Evolutionary conservation across 2,797 vertebrate species (phyloP), one percentile per base, ranked within the genome.

Genomic region (Melanotaenia maccullochi): DNA sequence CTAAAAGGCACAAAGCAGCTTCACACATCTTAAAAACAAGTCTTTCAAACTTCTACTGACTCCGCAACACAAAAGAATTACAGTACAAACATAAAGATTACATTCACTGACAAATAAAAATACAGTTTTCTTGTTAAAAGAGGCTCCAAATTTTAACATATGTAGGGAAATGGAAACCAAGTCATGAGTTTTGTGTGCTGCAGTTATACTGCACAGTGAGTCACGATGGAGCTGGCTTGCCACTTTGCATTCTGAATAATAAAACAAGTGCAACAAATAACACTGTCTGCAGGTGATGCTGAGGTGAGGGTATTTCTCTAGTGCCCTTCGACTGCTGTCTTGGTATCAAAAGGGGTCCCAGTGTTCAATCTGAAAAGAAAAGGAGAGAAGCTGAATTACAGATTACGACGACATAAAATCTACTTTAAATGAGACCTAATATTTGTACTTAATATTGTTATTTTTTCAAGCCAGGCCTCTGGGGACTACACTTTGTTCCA

Each of bases 301-400:
- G 85, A 71, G 75, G 74, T 68, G 65, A 62, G 18, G 73, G 33
- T n/a, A 63, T 62, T 60, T 61, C 70, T 86, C 77, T 90, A 93
- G 84, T 93, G 92, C 11, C 94, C 94, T 70, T 94, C 94, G 64
- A 95, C 93, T 55, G 93, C 93, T 0, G 92, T 95, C 92, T 94
- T 94, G 80, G 92, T 93, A 69, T 93, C 95, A 85, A 95, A 95
- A 77, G 90, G 89, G 67, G 93, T 75, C 76, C 91, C 94, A 18
- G 87, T 75, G 82, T 75, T 87, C 61, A 93, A 89, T 87, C 95
- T 95, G 93, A 64, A 92, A 92, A 91, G 57, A 93, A 73, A 81
- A 81, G 86, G 54, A 81, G 58, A 22, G 3, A 59, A 67, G 54
- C 61, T 82, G 8, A 82, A 68, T 33, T 35, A 28, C 18, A 75